Conservation (phyloP, 2,113 vertebrate genomes). For the Penelope pileata region DNA sequence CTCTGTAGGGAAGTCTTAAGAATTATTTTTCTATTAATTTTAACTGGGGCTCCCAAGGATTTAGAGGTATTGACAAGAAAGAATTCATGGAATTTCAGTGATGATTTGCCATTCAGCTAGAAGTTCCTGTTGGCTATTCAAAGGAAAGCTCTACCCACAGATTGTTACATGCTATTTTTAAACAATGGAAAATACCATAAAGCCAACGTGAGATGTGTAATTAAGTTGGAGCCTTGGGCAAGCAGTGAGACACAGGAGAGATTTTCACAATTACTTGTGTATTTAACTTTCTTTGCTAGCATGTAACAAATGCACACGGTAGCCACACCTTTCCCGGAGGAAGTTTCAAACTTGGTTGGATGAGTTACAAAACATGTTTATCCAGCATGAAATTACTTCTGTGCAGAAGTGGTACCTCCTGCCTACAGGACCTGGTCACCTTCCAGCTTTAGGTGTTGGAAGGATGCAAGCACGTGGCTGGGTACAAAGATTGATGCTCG, state of each 20-base stretch:
- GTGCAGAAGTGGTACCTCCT: neutral
- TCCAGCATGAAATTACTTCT: neutral
- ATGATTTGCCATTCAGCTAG: neutral
- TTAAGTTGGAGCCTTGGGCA: neutral
- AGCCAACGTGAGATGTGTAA: neutral
- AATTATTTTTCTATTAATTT: neutral
- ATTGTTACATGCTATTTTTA: neutral
- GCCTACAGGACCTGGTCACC: neutral
- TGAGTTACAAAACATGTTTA: neutral
- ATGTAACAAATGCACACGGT: neutral
- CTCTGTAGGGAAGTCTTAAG: neutral
- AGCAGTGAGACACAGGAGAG: neutral
- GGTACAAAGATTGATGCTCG: neutral
- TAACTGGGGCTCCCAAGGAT: neutral
- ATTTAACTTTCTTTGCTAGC: neutral
- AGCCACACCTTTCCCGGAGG: neutral
- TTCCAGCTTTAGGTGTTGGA: neutral
- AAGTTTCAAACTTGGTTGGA: neutral
- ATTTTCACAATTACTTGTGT: neutral
- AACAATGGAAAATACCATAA: neutral
- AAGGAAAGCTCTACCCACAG: neutral
- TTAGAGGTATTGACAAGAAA: neutral
- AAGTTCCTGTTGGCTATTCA: neutral
- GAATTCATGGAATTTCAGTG: neutral
- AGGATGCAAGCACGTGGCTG: fast-evolving